Percentiles rank a stretch among this genome's conserved stretches.
phyloP scores from a whole-genome alignment of 2,113 vertebrate genomes.

The Nerophis lumbriciformis region DNA sequence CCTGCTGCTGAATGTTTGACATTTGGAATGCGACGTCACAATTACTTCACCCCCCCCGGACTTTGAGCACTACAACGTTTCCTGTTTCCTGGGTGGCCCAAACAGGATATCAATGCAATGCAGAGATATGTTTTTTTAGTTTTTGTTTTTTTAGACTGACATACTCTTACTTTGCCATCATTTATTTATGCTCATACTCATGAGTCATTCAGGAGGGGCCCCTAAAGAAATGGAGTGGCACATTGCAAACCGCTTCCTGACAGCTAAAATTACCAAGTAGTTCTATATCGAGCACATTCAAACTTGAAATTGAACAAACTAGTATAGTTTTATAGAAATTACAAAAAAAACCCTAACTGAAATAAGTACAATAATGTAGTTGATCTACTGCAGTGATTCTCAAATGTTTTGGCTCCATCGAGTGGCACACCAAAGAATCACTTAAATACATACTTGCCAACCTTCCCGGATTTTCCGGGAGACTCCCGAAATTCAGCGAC shows the following conservation, averaged over 20 bases:
- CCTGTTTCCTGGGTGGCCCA: slow-evolving; percentile 9
- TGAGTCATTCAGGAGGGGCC: slow-evolving; percentile 28
- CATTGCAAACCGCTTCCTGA: neutral
- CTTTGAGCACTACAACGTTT: neutral
- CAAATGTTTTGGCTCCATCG: too few species aligned
- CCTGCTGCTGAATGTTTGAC: neutral
- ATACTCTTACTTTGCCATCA: slow-evolving; percentile 53
- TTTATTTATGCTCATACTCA: slow-evolving; percentile 41
- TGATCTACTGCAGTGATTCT: too few species aligned
- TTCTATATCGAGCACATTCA: too few species aligned
- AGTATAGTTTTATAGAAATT: too few species aligned
- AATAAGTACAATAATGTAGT: too few species aligned
- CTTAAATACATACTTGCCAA: too few species aligned
- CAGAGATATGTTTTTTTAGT: neutral
- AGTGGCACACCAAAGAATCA: too few species aligned
- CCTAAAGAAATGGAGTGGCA: neutral
- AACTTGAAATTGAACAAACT: too few species aligned
- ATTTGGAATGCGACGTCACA: too few species aligned
- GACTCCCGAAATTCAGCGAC: too few species aligned
- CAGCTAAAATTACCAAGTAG: neutral
- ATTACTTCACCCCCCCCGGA: neutral
- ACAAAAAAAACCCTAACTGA: too few species aligned
- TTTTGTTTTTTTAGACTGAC: neutral
- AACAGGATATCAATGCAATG: slow-evolving; percentile 26
- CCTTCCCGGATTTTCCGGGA: too few species aligned